These are phyloP conservation scores for Chelonoidis abingdonii DNA, from an alignment of 2,113 vertebrate species.

Conservation along the genomic window DNA sequence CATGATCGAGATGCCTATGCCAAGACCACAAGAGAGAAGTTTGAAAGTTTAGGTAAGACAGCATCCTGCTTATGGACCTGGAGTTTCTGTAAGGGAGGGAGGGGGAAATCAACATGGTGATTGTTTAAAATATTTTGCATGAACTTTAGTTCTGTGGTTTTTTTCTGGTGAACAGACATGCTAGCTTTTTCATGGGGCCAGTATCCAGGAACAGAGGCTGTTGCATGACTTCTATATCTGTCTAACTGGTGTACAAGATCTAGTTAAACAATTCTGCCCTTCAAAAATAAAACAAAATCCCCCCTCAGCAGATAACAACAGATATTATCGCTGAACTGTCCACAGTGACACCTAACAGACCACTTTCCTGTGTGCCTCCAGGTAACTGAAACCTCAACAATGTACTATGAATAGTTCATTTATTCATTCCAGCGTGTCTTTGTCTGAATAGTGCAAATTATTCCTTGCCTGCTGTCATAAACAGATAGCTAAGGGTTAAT, in stretches of 20 bases:
- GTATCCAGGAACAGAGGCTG: not conserved
- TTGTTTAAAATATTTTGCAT: not conserved
- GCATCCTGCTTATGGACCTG: not conserved
- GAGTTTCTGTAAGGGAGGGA: fast-evolving
- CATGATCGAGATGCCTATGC: conserved; percentile 84
- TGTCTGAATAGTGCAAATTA: not conserved
- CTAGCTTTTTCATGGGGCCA: not conserved
- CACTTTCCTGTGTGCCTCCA: fast-evolving
- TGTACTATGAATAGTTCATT: not conserved
- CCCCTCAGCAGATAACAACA: not conserved
- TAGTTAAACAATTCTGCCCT: not conserved
- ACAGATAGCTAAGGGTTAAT: too few relatives aligned
- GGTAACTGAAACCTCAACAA: not conserved
- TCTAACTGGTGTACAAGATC: not conserved
- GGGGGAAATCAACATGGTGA: fast-evolving
- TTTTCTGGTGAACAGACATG: not conserved
- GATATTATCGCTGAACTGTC: not conserved
- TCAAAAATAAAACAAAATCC: not conserved
- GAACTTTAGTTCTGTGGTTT: not conserved
- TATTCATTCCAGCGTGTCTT: not conserved
- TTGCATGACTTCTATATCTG: not conserved
- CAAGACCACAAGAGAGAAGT: conserved; percentile 81
- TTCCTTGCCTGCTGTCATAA: not conserved
- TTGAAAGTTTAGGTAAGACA: conserved; percentile 81
- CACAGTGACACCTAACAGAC: not conserved